phyloP scores from a whole-genome alignment of 2,113 vertebrate genomes.

The Tricholaema leucomelas region DNA sequence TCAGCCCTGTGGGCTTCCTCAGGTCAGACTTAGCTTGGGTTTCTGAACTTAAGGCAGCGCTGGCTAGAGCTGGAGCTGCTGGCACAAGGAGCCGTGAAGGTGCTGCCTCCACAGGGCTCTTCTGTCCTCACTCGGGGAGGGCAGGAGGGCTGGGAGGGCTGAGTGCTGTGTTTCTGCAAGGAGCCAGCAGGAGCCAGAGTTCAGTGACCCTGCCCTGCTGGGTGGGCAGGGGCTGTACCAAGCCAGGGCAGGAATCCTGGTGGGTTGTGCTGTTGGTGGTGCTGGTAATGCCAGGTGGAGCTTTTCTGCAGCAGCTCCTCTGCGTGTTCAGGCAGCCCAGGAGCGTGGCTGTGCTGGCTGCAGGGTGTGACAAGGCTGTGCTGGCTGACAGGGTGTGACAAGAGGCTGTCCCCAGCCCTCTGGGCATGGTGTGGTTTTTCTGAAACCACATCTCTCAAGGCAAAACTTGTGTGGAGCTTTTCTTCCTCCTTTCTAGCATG shows the following conservation, averaged over 20 bases:
- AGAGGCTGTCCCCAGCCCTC: conserved; percentile 34
- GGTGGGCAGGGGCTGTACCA: not conserved
- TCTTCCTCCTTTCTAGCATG: not conserved
- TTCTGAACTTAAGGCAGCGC: not conserved
- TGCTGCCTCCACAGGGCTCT: not conserved
- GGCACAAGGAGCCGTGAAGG: not conserved
- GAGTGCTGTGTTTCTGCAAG: not conserved
- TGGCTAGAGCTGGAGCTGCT: not conserved
- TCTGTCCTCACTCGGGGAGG: not conserved
- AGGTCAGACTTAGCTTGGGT: not conserved
- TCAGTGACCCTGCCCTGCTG: not conserved
- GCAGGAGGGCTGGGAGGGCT: not conserved
- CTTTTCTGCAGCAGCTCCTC: not conserved
- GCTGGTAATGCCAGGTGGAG: not conserved
- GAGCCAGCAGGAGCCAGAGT: not conserved
- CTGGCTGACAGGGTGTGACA: not conserved
- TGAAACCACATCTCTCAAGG: not conserved
- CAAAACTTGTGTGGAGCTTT: not conserved
- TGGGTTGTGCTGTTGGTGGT: not conserved
- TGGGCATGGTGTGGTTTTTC: not conserved
- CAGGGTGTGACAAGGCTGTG: not conserved
- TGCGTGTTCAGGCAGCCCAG: not conserved
- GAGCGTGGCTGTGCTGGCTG: not conserved
- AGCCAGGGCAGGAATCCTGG: not conserved
- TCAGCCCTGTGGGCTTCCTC: not conserved